Evolutionary conservation across 1,140 invertebrate species (phyloP).

Genomic region (Cephus cinctus): DNA sequence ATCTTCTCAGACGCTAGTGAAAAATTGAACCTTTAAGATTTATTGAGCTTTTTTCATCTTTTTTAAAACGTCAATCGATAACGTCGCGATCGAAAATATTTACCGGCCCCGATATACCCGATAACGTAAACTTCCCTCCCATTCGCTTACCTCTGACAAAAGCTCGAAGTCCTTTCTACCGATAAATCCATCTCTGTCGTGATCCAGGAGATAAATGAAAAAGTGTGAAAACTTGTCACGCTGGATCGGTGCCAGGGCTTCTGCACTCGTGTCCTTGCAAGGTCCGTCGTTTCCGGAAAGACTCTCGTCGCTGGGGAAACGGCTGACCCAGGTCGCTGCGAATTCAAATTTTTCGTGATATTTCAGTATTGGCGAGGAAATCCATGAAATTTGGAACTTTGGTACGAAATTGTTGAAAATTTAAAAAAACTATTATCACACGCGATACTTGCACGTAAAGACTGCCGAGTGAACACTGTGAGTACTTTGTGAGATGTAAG

Average conservation of each 20-base stretch:
- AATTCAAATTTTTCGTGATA: no score
- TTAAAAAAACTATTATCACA: no score
- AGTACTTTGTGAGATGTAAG: no score
- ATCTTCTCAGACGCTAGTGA: conserved; percentile 67
- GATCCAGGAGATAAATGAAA: conserved; percentile 67
- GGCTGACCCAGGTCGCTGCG: conserved; percentile 68
- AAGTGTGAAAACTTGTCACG: conserved; percentile 69
- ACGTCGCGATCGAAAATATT: no score
- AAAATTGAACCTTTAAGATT: conserved; percentile 23
- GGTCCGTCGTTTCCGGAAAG: conserved; percentile 15
- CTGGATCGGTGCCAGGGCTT: conserved; percentile 61
- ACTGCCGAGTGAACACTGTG: no score
- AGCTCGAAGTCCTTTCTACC: conserved; percentile 68
- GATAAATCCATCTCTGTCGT: conserved; percentile 69
- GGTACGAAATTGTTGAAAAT: no score
- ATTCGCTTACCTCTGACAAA: conserved; percentile 64
- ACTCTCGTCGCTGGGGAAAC: conserved; percentile 58
- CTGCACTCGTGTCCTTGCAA: conserved; percentile 25
- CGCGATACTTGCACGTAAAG: no score
- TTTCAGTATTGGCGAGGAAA: no score
- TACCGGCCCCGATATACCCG: background rate
- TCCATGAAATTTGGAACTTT: no score
- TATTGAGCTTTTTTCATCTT: no score
- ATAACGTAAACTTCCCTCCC: background rate
- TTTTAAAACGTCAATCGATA: background rate